phyloP scores from a whole-genome alignment of 2,797 vertebrate genomes.

The Rhinogobio ventralis region DNA sequence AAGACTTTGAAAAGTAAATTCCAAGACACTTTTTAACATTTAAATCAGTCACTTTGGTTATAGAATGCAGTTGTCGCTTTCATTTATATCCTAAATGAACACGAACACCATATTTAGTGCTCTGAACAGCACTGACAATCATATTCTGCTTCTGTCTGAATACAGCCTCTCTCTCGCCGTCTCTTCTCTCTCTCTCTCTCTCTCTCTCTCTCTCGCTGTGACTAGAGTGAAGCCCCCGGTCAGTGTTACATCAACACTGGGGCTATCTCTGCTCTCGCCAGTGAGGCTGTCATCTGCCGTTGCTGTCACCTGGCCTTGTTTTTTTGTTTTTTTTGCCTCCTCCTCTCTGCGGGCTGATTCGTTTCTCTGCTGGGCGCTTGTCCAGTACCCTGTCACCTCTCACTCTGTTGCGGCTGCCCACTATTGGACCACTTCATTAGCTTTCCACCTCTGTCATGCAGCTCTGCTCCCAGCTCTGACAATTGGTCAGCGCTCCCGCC shows the following conservation, averaged over 20 bases:
- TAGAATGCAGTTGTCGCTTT: not conserved
- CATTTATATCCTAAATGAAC: not conserved
- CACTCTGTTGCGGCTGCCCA: slow-evolving; percentile 77
- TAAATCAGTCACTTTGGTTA: not conserved
- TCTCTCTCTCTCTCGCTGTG: slow-evolving; percentile 20
- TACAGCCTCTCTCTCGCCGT: not conserved
- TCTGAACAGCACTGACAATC: not conserved
- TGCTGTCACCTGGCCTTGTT: slow-evolving; percentile 31
- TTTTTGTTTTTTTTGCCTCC: slow-evolving; percentile 25
- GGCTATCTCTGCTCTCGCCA: slow-evolving; percentile 47
- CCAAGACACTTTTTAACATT: not conserved
- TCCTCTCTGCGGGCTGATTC: slow-evolving; percentile 41
- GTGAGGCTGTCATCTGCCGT: slow-evolving; percentile 62
- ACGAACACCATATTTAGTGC: not conserved
- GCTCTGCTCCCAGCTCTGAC: slow-evolving; percentile 79
- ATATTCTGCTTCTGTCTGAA: not conserved
- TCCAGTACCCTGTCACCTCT: slow-evolving; percentile 81
- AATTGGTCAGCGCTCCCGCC: slow-evolving; percentile 74
- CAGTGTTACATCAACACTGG: slow-evolving; percentile 73
- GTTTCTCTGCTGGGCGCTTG: slow-evolving; percentile 80
- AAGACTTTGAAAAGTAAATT: not conserved
- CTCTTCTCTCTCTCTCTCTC: not conserved
- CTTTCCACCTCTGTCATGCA: slow-evolving; percentile 83
- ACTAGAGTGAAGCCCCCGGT: slow-evolving; percentile 44
- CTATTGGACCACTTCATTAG: slow-evolving; percentile 85